Percentiles rank a stretch among this genome's conserved stretches.
Evolutionary conservation across 2,113 vertebrate genomes (phyloP).

Genomic region (Psittacula cyanocephala): DNA sequence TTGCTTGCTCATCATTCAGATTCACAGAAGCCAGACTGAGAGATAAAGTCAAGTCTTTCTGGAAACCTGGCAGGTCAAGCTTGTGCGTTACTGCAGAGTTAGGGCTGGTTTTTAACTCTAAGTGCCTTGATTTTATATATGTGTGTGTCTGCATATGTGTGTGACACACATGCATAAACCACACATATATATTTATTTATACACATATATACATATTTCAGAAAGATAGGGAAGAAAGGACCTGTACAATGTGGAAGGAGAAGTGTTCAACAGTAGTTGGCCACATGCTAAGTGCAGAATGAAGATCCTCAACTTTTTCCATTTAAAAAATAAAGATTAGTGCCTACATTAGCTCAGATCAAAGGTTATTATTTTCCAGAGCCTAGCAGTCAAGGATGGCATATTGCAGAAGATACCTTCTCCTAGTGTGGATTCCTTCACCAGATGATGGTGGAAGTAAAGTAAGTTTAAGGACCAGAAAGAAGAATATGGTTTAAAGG

Average conservation of each 20-base stretch:
- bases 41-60: constrained; percentile 55
- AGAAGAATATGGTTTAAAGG: neutral
- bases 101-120: neutral
- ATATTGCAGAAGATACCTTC: neutral
- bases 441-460: neutral
- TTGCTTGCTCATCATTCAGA: neutral
- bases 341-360: neutral
- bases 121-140: constrained; percentile 13
- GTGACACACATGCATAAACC: neutral
- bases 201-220: neutral
- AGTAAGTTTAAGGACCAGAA: neutral
- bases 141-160: neutral
- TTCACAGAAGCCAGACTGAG: constrained; percentile 35
- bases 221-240: neutral
- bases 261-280: constrained; percentile 26
- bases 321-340: neutral
- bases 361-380: neutral
- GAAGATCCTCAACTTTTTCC: constrained; percentile 45
- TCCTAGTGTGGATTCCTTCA: neutral
- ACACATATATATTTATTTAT: neutral
- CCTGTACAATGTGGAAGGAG: constrained; percentile 4
- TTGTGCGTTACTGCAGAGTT: constrained; percentile 41
- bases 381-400: constrained; percentile 7
- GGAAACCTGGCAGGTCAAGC: neutral
- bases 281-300: constrained; percentile 43